These are phyloP conservation scores for Stenchaetothrips biformis DNA, from an alignment of 2,888 invertebrate genomes.

Conservation along the genomic window DNA sequence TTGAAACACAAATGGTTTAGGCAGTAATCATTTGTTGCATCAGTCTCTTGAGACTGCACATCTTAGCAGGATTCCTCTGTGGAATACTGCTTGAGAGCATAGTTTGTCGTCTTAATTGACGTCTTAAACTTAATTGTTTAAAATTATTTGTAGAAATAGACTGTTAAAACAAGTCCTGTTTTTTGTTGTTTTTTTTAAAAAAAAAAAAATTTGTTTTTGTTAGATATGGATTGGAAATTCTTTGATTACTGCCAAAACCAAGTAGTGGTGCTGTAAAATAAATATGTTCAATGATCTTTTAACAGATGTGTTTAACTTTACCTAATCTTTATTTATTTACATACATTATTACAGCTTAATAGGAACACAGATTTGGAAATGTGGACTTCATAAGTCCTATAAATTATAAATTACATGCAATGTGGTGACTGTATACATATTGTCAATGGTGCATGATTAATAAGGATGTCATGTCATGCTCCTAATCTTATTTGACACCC, in stretches of 20 bases:
- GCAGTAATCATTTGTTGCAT: neutral
- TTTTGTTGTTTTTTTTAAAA: neutral
- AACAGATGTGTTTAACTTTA: neutral
- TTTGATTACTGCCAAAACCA: neutral
- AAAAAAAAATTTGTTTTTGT: too few relatives aligned
- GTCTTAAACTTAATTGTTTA: too few relatives aligned
- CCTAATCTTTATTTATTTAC: neutral
- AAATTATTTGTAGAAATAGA: too few relatives aligned
- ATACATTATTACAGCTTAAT: neutral
- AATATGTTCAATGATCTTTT: neutral
- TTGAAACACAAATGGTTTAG: neutral
- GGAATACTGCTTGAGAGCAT: neutral
- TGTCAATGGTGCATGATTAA: conserved; percentile 4
- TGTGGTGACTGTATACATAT: neutral
- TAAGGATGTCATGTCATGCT: neutral
- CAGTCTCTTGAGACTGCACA: neutral
- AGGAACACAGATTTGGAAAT: conserved; percentile 13
- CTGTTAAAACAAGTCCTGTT: neutral
- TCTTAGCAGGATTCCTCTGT: neutral
- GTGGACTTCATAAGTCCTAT: neutral
- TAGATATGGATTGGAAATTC: neutral
- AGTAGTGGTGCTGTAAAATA: conserved; percentile 4
- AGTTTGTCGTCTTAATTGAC: too few relatives aligned
- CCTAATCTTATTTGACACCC: neutral
- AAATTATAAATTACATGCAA: neutral